Evolutionary conservation across 2,797 vertebrate species (phyloP).

Genomic region (Mus caroli): DNA sequence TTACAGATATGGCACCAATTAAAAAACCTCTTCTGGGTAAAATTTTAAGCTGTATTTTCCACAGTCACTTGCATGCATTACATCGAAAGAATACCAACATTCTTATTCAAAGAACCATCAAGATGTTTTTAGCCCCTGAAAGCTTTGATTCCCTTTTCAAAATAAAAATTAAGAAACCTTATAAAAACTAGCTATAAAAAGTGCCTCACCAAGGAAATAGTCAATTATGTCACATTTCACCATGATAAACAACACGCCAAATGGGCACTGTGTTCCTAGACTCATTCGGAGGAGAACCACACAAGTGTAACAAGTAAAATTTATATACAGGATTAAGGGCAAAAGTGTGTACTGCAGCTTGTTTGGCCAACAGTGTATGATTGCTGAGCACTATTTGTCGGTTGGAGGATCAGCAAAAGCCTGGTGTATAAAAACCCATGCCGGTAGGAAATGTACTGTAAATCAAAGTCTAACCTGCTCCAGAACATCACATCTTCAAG

Average conservation of each 20-base stretch:
- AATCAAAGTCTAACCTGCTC: slow-evolving; percentile 81
- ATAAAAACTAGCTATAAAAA: slow-evolving; percentile 51
- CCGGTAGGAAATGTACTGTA: slow-evolving; percentile 82
- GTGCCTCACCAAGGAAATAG: slow-evolving; percentile 63
- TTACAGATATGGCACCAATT: neutral
- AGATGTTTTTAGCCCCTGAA: slow-evolving; percentile 44
- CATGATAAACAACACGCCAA: slow-evolving; percentile 60
- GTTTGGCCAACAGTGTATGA: slow-evolving; percentile 80
- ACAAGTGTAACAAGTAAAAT: slow-evolving; percentile 78
- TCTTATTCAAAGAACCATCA: slow-evolving; percentile 20
- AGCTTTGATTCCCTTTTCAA: slow-evolving; percentile 63
- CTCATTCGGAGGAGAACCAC: slow-evolving; percentile 67
- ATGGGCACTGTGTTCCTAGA: slow-evolving; percentile 61
- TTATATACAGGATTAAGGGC: slow-evolving; percentile 82
- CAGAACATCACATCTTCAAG: slow-evolving; percentile 73
- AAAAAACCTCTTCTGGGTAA: neutral
- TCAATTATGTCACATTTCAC: slow-evolving; percentile 57
- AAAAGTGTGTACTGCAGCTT: slow-evolving; percentile 77
- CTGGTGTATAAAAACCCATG: slow-evolving; percentile 81
- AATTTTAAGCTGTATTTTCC: neutral
- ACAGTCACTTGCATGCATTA: slow-evolving; percentile 13
- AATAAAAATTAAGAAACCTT: slow-evolving; percentile 40
- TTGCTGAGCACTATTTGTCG: slow-evolving; percentile 78
- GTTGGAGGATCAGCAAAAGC: slow-evolving; percentile 81
- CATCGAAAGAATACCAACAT: neutral